Percentiles rank a stretch among this genome's conserved stretches.
phyloP scores from a whole-genome alignment of 2,113 vertebrate species.

The Rafetus swinhoei region DNA sequence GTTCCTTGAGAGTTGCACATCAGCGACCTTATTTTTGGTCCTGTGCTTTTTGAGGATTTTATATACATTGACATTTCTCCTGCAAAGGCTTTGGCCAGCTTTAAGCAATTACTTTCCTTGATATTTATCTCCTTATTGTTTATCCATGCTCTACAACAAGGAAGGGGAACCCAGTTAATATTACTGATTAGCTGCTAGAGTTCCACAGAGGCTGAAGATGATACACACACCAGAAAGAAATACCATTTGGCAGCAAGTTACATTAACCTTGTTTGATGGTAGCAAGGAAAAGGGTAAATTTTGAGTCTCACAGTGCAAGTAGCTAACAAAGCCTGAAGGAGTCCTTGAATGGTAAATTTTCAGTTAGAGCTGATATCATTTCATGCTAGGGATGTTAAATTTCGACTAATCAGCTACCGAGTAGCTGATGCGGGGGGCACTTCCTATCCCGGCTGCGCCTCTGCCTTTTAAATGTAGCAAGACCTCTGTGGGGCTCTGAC shows the following conservation, averaged over 20 bases:
- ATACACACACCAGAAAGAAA: background rate
- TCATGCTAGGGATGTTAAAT: background rate
- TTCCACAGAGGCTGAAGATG: constrained; percentile 6
- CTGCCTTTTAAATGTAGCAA: too few relatives aligned
- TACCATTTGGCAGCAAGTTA: background rate
- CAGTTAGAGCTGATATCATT: background rate
- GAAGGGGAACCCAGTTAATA: background rate
- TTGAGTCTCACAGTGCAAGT: background rate
- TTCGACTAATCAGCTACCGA: too few relatives aligned
- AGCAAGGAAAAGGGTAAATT: background rate
- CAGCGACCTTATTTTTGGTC: background rate
- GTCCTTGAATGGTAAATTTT: background rate
- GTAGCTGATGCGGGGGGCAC: too few relatives aligned
- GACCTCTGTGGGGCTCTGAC: too few relatives aligned
- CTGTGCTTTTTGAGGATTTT: background rate
- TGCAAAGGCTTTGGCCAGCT: background rate
- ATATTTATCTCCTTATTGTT: background rate
- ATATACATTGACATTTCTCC: background rate
- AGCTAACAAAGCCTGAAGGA: background rate
- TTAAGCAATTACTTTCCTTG: background rate
- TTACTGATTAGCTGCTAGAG: background rate
- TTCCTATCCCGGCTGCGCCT: too few relatives aligned
- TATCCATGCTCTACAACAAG: background rate
- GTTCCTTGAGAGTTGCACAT: background rate
- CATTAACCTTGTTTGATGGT: background rate